Evolutionary conservation across 1,140 invertebrate species (phyloP).

Genomic region (Drosophila saltans): DNA sequence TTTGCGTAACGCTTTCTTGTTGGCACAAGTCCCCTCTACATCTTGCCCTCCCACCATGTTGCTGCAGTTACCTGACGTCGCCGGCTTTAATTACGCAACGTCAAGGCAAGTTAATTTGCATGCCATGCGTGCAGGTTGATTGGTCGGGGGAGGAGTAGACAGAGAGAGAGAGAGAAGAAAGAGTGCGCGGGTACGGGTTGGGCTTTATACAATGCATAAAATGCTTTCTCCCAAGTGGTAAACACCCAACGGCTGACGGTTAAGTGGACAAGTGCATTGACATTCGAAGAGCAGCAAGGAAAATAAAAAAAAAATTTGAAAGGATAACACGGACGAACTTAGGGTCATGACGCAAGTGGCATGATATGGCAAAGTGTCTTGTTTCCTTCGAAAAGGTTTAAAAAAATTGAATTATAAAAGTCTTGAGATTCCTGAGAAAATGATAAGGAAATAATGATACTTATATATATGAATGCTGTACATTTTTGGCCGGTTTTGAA

Average conservation of each 20-base stretch:
- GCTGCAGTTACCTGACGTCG: constrained; percentile 4
- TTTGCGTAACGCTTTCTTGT: not conserved
- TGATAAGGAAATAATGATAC: too few species aligned
- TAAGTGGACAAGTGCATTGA: constrained; percentile 23
- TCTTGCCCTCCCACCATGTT: too few species aligned
- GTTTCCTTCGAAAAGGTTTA: not conserved
- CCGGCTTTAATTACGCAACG: constrained; percentile 16
- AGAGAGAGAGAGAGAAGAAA: not conserved
- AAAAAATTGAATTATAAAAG: not conserved
- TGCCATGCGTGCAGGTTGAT: constrained; percentile 5
- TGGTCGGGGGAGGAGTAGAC: constrained; percentile 1
- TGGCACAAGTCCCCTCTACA: not conserved
- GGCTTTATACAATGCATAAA: constrained; percentile 9
- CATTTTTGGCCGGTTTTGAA: too few species aligned
- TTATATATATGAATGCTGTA: too few species aligned
- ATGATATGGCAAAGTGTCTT: not conserved
- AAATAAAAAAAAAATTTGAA: not conserved
- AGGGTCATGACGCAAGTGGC: not conserved
- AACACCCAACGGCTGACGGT: constrained; percentile 15
- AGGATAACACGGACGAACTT: not conserved
- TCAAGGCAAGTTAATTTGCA: constrained; percentile 16
- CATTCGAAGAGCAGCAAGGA: not conserved
- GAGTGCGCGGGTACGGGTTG: not conserved
- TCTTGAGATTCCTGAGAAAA: too few species aligned
- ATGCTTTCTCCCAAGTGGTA: constrained; percentile 13